These are phyloP conservation scores for Campoplex capitator DNA, from an alignment of 2,888 invertebrate genomes.

Conservation along the genomic window DNA sequence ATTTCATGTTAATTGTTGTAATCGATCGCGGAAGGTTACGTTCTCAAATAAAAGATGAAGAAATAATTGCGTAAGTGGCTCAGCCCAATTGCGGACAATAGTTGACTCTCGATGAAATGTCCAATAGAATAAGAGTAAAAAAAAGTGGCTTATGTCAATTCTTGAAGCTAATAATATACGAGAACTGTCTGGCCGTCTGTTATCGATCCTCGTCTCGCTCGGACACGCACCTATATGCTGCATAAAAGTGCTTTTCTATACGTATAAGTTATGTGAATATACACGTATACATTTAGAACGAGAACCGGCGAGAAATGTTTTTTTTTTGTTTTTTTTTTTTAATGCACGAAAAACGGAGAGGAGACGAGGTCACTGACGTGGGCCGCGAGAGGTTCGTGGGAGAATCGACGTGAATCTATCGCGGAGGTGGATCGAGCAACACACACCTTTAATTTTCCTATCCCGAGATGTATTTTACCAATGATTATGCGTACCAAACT, in stretches of 20 bases:
- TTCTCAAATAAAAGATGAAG: neutral
- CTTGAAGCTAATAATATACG: slow-evolving; percentile 38
- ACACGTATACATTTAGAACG: neutral
- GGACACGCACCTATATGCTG: slow-evolving; percentile 53
- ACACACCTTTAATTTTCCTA: slow-evolving; percentile 43
- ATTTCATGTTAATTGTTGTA: neutral
- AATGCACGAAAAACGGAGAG: slow-evolving; percentile 68
- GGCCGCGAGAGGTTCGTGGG: slow-evolving; percentile 63
- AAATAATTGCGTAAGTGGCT: neutral
- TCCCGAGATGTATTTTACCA: slow-evolving; percentile 12
- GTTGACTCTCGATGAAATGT: slow-evolving; percentile 19
- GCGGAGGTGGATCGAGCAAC: slow-evolving; percentile 62
- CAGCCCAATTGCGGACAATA: slow-evolving; percentile 4
- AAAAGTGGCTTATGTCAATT: slow-evolving; percentile 38
- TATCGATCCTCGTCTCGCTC: slow-evolving; percentile 65
- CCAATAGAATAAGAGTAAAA: slow-evolving; percentile 11
- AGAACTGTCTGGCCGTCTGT: slow-evolving; percentile 51
- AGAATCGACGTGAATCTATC: slow-evolving; percentile 49
- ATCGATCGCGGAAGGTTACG: neutral
- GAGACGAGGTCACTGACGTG: slow-evolving; percentile 71
- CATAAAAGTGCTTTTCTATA: neutral
- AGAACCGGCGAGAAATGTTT: slow-evolving; percentile 47
- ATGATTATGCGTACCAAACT: slow-evolving; percentile 62
- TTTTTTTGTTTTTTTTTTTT: slow-evolving; percentile 13
- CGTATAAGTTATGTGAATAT: neutral